Percentiles rank a stretch among this genome's conserved stretches.
Conservation (phyloP, 2,888 invertebrate species). For the Erebia palarica region DNA sequence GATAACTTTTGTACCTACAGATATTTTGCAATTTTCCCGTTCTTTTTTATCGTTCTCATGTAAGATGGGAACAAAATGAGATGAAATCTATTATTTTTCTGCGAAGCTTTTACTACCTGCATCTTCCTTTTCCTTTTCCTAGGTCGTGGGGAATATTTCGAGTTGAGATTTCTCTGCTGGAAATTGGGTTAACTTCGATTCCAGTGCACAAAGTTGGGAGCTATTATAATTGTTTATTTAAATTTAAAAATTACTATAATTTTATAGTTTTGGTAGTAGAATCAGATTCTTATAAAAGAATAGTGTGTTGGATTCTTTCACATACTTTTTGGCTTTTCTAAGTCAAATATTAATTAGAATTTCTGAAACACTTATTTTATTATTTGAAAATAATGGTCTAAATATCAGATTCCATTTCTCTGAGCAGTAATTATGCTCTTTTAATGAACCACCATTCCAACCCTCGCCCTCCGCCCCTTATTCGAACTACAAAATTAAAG, state of each 20-base stretch:
- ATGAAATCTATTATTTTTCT: too few species aligned
- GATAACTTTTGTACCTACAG: background rate
- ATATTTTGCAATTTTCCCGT: background rate
- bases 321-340: background rate
- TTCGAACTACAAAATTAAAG: too few species aligned
- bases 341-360: background rate
- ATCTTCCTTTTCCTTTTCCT: too few species aligned
- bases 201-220: too few species aligned
- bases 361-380: background rate
- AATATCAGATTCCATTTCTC: conserved; percentile 13
- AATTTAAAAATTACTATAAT: too few species aligned
- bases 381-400: conserved; percentile 2
- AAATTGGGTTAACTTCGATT: too few species aligned
- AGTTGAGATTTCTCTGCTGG: too few species aligned
- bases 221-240: too few species aligned
- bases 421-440: conserved; percentile 17
- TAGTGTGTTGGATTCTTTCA: background rate
- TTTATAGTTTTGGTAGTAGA: background rate
- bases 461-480: background rate
- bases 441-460: conserved; percentile 6
- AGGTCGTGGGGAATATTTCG: too few species aligned
- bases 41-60: background rate
- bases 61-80: background rate
- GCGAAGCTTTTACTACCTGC: too few species aligned
- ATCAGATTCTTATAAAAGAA: background rate